Conservation (phyloP, 2,888 invertebrate genomes). For the Prosapia bicincta region DNA sequence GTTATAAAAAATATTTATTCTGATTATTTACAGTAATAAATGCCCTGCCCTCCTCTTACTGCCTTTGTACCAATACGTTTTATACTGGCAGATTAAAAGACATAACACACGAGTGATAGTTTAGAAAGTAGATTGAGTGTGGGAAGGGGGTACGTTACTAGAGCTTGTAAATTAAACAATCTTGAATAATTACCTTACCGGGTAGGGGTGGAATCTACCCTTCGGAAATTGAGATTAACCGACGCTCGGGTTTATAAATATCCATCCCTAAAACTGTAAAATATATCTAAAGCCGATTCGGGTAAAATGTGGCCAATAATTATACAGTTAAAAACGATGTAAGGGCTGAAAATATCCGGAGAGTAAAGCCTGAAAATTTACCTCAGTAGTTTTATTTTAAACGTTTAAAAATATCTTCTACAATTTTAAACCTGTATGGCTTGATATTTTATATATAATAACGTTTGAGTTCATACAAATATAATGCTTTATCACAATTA, state of each 20-base stretch:
- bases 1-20: too few relatives aligned
- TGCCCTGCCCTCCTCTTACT: too few relatives aligned
- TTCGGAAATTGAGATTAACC: slow-evolving; percentile 2
- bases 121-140: background rate
- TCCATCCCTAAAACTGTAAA: background rate
- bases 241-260: background rate
- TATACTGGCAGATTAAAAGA: background rate
- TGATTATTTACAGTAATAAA: too few relatives aligned
- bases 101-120: background rate
- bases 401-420: too few relatives aligned
- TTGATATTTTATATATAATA: too few relatives aligned
- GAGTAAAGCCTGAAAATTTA: too few relatives aligned
- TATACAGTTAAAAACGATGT: background rate
- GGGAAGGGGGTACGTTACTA: background rate
- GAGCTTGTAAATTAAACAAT: background rate
- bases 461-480: too few relatives aligned
- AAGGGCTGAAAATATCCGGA: background rate
- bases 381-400: too few relatives aligned
- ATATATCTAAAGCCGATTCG: background rate
- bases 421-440: too few relatives aligned
- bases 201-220: background rate
- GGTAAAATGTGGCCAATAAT: background rate
- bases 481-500: too few relatives aligned
- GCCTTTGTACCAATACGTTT: background rate
- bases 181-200: background rate